phyloP scores from a whole-genome alignment of 2,888 invertebrate species.

The Bombylius major region DNA sequence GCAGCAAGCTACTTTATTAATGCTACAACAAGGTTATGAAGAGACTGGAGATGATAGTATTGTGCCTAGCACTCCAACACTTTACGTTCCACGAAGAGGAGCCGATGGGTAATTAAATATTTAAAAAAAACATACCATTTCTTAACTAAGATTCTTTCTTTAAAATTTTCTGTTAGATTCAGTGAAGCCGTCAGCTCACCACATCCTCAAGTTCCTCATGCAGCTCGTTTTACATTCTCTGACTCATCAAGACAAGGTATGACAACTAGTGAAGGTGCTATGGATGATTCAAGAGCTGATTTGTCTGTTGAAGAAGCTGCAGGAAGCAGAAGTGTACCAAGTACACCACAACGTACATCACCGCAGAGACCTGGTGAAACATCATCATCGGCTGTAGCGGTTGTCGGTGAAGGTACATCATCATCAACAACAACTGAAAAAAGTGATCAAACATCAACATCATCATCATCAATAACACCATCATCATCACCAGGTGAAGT shows the following conservation, averaged over 20 bases:
- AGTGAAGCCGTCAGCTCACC: slow-evolving; percentile 89
- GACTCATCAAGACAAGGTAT: slow-evolving; percentile 30
- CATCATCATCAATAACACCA: slow-evolving; percentile 13
- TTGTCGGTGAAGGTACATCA: slow-evolving; percentile 15
- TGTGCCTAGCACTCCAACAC: slow-evolving; percentile 80
- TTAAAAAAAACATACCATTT: slow-evolving; percentile 11
- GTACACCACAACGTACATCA: slow-evolving; percentile 51
- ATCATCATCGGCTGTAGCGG: slow-evolving; percentile 19
- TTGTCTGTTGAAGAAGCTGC: slow-evolving; percentile 37
- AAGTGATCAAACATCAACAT: slow-evolving; percentile 29
- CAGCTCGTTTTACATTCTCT: slow-evolving; percentile 50
- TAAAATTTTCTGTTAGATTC: slow-evolving; percentile 38
- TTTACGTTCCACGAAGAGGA: slow-evolving; percentile 68
- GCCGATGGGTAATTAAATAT: slow-evolving; percentile 48
- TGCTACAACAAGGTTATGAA: slow-evolving; percentile 24
- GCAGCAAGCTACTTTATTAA: slow-evolving; percentile 25
- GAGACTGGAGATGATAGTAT: slow-evolving; percentile 52
- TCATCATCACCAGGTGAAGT: slow-evolving; percentile 25
- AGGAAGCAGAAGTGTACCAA: slow-evolving; percentile 50
- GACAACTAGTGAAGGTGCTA: slow-evolving; percentile 46
- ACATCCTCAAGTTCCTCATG: slow-evolving; percentile 57
- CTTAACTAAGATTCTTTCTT: slow-evolving; percentile 50
- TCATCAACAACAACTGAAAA: slow-evolving; percentile 27
- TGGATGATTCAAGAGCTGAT: slow-evolving; percentile 59
- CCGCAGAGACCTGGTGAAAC: slow-evolving; percentile 25